phyloP scores from a whole-genome alignment of 2,113 vertebrate species.

The Oncorhynchus clarkii region DNA sequence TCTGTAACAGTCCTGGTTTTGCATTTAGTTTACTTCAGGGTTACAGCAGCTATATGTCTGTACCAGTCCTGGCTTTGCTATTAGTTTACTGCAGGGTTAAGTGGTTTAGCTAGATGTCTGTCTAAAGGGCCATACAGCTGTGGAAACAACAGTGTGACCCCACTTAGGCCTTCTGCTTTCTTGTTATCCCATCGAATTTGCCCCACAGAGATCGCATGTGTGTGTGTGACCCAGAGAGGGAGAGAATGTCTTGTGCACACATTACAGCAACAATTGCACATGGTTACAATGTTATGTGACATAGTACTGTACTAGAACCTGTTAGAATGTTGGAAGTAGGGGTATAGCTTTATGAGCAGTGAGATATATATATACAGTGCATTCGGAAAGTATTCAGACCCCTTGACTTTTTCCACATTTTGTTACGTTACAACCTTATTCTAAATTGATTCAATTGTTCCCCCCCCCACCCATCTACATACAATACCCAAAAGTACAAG shows the following conservation, averaged over 20 bases:
- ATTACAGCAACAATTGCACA: too few species aligned
- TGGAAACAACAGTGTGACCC: constrained; percentile 64
- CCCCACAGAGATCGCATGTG: constrained; percentile 29
- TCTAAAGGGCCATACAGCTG: constrained; percentile 56
- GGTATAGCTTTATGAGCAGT: constrained; percentile 13
- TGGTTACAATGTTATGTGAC: constrained; percentile 8
- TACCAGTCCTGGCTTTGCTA: constrained; percentile 4
- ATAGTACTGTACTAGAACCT: constrained; percentile 40
- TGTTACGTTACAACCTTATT: too few species aligned
- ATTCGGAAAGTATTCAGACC: too few species aligned
- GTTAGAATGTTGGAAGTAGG: constrained; percentile 48
- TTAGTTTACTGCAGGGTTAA: constrained; percentile 5
- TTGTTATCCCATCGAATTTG: constrained; percentile 63
- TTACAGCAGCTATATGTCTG: too few species aligned
- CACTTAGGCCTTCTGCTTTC: constrained; percentile 61
- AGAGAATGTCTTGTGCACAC: constrained; percentile 16
- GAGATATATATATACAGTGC: too few species aligned
- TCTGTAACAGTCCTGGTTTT: constrained; percentile 7
- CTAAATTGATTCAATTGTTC: too few species aligned
- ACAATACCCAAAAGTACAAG: too few species aligned
- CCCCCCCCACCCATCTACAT: too few species aligned
- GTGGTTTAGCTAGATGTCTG: too few species aligned
- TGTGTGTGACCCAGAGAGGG: too few species aligned
- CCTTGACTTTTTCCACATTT: too few species aligned
- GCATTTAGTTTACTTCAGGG: neutral